Evolutionary conservation across 2,888 invertebrate genomes (phyloP).

Genomic region (Odontocerum albicorne): DNA sequence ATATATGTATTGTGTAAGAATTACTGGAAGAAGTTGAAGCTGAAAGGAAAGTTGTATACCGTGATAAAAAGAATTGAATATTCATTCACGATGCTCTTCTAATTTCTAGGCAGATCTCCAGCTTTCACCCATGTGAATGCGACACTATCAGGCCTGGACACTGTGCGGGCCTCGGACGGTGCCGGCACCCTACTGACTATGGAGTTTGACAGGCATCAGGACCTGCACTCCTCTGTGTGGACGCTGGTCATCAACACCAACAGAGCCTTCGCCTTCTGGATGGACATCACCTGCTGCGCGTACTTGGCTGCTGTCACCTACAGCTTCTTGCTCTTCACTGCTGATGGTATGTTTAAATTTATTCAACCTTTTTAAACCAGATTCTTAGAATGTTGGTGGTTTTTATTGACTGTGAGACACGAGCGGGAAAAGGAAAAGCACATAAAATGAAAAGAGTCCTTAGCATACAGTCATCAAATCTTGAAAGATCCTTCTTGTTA

Average conservation of each 20-base stretch:
- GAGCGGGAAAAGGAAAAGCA: too few relatives aligned
- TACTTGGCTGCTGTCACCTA: slow-evolving; percentile 64
- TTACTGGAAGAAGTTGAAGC: too few relatives aligned
- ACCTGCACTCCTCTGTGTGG: slow-evolving; percentile 66
- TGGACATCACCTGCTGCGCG: slow-evolving; percentile 60
- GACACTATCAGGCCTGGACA: slow-evolving; percentile 78
- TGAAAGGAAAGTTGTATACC: too few relatives aligned
- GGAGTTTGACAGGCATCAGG: slow-evolving; percentile 71
- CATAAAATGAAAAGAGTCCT: too few relatives aligned
- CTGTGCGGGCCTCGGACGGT: slow-evolving; percentile 74
- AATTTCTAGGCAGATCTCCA: slow-evolving; percentile 69
- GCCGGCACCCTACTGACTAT: slow-evolving; percentile 64
- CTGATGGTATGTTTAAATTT: slow-evolving; percentile 36
- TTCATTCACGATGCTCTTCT: not conserved
- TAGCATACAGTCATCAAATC: too few relatives aligned
- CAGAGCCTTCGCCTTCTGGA: slow-evolving; percentile 58
- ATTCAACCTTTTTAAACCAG: too few relatives aligned
- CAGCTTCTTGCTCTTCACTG: slow-evolving; percentile 63
- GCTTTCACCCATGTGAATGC: slow-evolving; percentile 82
- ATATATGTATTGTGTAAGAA: too few relatives aligned
- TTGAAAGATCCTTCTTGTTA: too few relatives aligned
- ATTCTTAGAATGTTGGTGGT: too few relatives aligned
- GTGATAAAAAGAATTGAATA: too few relatives aligned
- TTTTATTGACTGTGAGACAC: too few relatives aligned
- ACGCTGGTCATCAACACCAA: slow-evolving; percentile 52